Conservation (phyloP, 2,797 vertebrate genomes). For the Labeo calbasu region DNA sequence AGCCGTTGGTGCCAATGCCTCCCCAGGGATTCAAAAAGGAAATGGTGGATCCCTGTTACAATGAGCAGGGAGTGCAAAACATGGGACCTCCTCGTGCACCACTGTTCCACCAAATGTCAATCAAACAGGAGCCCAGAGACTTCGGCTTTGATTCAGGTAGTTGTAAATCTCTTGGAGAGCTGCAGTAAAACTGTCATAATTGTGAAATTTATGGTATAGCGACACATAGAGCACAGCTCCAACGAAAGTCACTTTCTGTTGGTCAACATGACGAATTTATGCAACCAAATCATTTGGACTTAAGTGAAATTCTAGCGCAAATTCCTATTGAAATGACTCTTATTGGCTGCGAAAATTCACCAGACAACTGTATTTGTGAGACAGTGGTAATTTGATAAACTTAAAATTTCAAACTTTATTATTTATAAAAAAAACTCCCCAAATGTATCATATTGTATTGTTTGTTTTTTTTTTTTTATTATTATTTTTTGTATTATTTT, state of each 20-base stretch:
- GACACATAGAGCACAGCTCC: neutral
- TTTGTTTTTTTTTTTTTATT: too few species aligned
- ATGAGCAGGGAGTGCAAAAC: conserved; percentile 73
- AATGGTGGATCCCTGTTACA: conserved; percentile 85
- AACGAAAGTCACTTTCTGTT: neutral
- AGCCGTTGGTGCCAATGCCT: conserved; percentile 81
- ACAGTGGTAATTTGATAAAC: neutral
- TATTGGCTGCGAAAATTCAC: too few species aligned
- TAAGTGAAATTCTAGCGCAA: neutral
- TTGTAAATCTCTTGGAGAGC: conserved; percentile 42
- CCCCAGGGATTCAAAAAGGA: conserved; percentile 90
- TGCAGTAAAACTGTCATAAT: conserved; percentile 5
- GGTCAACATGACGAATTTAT: neutral
- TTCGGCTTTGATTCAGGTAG: conserved; percentile 89
- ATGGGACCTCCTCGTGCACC: conserved; percentile 72
- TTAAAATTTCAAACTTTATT: neutral
- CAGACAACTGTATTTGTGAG: too few species aligned
- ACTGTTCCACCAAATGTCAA: conserved; percentile 83
- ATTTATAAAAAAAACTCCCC: neutral
- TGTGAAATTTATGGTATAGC: accelerated
- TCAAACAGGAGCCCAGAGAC: conserved; percentile 94
- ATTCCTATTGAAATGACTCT: too few species aligned
- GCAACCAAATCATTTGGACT: neutral
- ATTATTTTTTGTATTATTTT: too few species aligned
- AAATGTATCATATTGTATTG: too few species aligned